Conservation (phyloP, 2,797 vertebrate genomes). For the Enteromius afrohamiltoni region DNA sequence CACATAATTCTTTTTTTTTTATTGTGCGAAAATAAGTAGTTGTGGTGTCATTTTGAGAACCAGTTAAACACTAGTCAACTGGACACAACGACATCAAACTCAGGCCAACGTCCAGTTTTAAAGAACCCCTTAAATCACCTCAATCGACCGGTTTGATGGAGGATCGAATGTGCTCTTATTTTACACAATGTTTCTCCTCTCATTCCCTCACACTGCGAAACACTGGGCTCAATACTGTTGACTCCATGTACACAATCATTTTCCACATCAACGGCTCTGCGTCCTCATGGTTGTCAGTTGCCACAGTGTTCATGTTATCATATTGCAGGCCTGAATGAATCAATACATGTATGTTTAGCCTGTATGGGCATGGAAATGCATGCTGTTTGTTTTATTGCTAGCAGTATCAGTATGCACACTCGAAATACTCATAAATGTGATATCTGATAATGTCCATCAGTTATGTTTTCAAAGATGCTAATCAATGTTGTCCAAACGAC, state of each 20-base stretch:
- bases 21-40: background rate
- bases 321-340: slow-evolving; percentile 1
- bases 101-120: background rate
- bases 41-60: background rate
- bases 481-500: background rate
- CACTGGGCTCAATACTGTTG: slow-evolving; percentile 10
- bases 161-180: slow-evolving; percentile 4
- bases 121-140: background rate
- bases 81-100: background rate
- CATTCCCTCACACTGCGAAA: background rate
- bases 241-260: slow-evolving; percentile 37
- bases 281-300: background rate
- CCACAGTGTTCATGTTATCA: slow-evolving; percentile 9
- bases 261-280: slow-evolving; percentile 11
- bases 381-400: background rate
- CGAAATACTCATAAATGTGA: background rate
- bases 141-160: background rate
- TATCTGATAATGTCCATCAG: background rate
- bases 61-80: background rate
- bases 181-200: background rate
- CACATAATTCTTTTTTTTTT: background rate
- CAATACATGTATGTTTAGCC: background rate
- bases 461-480: background rate
- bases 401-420: background rate
- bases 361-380: background rate